Evolutionary conservation across 2,888 invertebrate species (phyloP).

Genomic region (Pegoplata infirma): DNA sequence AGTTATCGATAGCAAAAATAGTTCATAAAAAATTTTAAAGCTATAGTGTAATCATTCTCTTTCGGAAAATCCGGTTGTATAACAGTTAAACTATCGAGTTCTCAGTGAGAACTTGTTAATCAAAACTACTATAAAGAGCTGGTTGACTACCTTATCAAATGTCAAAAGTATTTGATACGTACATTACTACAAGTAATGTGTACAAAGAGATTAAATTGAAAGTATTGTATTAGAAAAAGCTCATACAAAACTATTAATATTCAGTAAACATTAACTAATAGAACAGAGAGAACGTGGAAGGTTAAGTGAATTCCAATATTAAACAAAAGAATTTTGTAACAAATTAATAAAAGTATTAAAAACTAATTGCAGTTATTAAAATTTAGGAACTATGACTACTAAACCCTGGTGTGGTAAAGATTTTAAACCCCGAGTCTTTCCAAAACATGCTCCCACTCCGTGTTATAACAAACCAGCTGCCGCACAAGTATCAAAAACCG

Average conservation of each 20-base stretch:
- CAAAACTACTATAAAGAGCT: too few relatives aligned
- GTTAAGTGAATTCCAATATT: background rate
- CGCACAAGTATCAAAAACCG: constrained; percentile 70
- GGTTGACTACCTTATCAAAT: background rate
- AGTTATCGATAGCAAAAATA: too few relatives aligned
- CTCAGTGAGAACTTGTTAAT: too few relatives aligned
- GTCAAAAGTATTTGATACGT: background rate
- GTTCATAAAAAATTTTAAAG: too few relatives aligned
- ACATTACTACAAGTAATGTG: too few relatives aligned
- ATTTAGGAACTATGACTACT: constrained; percentile 41
- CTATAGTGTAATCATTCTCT: too few relatives aligned
- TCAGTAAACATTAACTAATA: background rate
- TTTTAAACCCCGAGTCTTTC: constrained; percentile 70
- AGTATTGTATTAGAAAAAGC: background rate
- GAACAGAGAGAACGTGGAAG: background rate
- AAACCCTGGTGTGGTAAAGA: constrained; percentile 74
- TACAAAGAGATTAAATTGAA: background rate
- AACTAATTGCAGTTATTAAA: background rate
- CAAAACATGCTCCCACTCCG: constrained; percentile 71
- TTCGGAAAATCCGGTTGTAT: too few relatives aligned
- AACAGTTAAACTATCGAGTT: too few relatives aligned
- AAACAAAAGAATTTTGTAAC: background rate
- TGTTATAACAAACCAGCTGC: constrained; percentile 77
- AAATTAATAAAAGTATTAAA: background rate
- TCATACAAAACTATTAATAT: background rate